Evolutionary conservation across 2,888 invertebrate genomes (phyloP).

Genomic region (Protonemura montana): DNA sequence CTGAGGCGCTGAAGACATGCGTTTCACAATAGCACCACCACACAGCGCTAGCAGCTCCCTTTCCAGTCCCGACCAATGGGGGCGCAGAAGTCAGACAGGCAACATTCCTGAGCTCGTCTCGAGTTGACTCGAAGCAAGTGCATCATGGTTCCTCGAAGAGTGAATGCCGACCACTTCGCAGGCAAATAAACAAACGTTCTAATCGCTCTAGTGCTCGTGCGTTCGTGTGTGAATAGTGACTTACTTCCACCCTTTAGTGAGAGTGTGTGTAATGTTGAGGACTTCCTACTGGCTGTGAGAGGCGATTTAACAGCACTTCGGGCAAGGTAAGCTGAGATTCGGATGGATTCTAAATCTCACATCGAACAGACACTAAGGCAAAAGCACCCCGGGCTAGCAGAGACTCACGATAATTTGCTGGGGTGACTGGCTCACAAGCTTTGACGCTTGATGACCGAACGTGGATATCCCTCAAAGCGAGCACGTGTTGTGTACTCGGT

Average conservation of each 20-base stretch:
- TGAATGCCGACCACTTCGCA: background rate
- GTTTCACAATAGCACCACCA: background rate
- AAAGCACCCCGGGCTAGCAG: slow-evolving; percentile 1
- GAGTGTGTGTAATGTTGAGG: background rate
- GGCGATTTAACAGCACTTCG: background rate
- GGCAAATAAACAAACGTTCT: background rate
- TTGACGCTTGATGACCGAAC: background rate
- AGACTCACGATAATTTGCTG: background rate
- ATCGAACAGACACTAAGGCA: background rate
- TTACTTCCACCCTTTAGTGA: background rate
- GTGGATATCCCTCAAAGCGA: background rate
- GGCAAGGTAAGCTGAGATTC: background rate
- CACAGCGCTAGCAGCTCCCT: background rate
- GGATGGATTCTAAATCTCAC: background rate
- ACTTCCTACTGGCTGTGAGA: background rate
- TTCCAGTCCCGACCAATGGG: background rate
- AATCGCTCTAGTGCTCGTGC: background rate
- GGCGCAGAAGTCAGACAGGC: background rate
- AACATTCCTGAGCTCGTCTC: background rate
- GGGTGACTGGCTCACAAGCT: background rate
- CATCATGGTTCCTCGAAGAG: background rate
- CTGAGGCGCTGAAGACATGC: background rate
- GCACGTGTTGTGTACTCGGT: background rate
- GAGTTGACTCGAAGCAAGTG: background rate
- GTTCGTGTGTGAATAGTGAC: background rate